Evolutionary conservation across 2,797 vertebrate genomes (phyloP).

Genomic region (Presbytis comata): DNA sequence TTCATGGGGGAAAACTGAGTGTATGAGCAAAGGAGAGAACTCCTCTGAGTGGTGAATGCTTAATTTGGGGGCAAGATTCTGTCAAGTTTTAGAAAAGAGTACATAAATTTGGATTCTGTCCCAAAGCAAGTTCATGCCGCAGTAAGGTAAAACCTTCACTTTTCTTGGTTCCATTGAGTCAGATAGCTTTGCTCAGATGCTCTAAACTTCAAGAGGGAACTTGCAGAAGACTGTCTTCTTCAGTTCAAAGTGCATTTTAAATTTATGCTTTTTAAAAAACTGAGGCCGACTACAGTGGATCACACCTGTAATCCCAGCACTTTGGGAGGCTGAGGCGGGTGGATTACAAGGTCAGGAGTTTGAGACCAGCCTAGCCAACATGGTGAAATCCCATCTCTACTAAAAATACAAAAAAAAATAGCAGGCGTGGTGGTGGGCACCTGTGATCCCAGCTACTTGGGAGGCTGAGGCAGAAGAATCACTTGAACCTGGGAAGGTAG

Average conservation of each 20-base stretch:
- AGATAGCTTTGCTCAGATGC: neutral
- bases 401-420: no score
- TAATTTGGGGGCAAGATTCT: neutral
- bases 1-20: neutral
- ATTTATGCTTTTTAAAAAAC: neutral
- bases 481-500: no score
- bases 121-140: neutral
- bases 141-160: neutral
- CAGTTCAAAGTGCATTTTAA: neutral
- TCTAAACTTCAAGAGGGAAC: neutral
- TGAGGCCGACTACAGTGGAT: neutral
- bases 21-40: neutral
- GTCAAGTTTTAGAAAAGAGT: neutral
- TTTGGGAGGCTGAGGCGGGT: no score
- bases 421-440: no score
- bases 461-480: no score
- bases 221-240: neutral
- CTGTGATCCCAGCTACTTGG: no score
- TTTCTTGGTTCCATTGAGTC: neutral
- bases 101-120: neutral
- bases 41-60: neutral
- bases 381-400: no score
- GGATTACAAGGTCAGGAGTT: no score
- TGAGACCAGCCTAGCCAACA: no score
- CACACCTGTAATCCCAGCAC: no score